phyloP scores from a whole-genome alignment of 1,140 invertebrate species.

The Cotesia typhae region DNA sequence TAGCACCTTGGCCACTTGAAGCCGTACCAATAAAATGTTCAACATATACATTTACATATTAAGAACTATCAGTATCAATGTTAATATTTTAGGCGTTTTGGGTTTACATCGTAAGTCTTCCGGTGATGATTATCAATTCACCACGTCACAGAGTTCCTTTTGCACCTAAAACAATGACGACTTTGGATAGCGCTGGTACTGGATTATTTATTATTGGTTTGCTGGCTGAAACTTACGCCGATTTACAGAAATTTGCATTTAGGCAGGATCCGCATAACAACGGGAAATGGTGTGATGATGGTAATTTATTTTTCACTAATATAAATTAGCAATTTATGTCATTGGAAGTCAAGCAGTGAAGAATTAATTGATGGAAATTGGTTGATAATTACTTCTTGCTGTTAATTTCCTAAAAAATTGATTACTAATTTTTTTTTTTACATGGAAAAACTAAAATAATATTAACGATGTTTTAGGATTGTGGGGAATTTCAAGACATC shows the following conservation, averaged over 20 bases:
- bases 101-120: constrained; percentile 91
- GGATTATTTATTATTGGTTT: constrained; percentile 85
- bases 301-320: constrained; percentile 58
- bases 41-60: background rate
- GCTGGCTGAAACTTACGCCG: constrained; percentile 87
- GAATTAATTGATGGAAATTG: no score
- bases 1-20: no score
- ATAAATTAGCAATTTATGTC: no score
- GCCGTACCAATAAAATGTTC: no score
- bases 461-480: constrained; percentile 69
- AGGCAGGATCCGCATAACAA: constrained; percentile 85
- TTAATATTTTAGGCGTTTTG: constrained; percentile 78
- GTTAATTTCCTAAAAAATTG: no score
- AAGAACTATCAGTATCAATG: background rate
- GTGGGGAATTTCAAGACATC: constrained; percentile 90
- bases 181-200: constrained; percentile 83
- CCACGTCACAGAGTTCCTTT: constrained; percentile 80
- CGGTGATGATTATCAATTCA: constrained; percentile 91
- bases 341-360: no score
- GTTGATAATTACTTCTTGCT: no score
- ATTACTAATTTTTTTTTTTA: no score
- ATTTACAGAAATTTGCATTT: constrained; percentile 91
- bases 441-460: background rate
- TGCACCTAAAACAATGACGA: constrained; percentile 83
- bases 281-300: constrained; percentile 90